Base-by-base conservation (phyloP, 2,113 vertebrate genomes). In the Labeo rohita region DNA sequence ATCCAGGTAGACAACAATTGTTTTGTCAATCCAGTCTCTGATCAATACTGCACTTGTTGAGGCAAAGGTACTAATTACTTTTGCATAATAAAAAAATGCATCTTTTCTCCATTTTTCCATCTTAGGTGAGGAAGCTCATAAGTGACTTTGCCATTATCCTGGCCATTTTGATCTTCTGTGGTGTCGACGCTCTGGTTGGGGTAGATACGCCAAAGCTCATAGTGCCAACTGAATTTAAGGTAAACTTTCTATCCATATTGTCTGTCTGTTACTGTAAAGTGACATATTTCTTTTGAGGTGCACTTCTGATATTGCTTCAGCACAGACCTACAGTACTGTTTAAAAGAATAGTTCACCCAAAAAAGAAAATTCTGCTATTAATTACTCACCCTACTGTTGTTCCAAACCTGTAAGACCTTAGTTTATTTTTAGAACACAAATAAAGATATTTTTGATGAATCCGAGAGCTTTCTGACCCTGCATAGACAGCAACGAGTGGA, bases 141-240 rank as follows among this genome's bases (percentile, higher is more conserved):
- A 99, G 98, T 89, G 98, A 99, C 93, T 99, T 99, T 88, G 97
- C 98, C 93, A 99, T 98, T 92, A 96, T 99, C 88, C 90, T 99
- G 93, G 96, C 98, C 87, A 99, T 99, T 89, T 90, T 99, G 80
- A 97, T 99, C 88, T 99, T 99, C 93, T 97, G 96, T 91, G 96
- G 96, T 54, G 95, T 99, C 6, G 98, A 99, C 87, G 95, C 96
- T 39, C 93, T 99, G 1, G 94, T 99, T 16, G 98, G 98, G 89
- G 98, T 99, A 80, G 97, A 98, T 59, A 99, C 98, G 86, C 98
- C 98, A 0, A 99, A 99, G 92, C 94, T 99, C 65, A 96, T 99
- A 68, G 98, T 99, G 96, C 98, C 98, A 95, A 97, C 89, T 39
- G 98, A 99, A 93, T 99, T 99, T 93, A 99, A 99, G 96, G 98